Base-by-base conservation (phyloP, 2,113 vertebrate species). In the Corythornis cristatus region DNA sequence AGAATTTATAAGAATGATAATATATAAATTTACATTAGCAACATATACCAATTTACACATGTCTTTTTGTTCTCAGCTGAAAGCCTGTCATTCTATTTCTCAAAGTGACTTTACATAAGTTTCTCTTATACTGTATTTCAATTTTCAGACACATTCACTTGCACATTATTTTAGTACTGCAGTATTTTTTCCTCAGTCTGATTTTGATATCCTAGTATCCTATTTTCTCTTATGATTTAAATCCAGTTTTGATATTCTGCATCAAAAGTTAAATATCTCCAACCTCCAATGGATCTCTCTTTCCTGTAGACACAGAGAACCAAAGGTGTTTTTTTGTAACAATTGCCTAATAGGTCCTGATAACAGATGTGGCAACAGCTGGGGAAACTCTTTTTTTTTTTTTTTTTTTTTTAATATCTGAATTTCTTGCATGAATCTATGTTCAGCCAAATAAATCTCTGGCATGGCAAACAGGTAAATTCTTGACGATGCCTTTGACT, bases 351-450 rank as follows among this genome's bases (percentile, higher is more conserved):
- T n/a, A 92, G 50, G 17, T 58, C 18, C 57, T 83, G n/a, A 15
- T 33, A 91, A 48, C 94, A 94, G 89, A 96, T 94, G 91, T 81
- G 80, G 42, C 46, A 89, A 89, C 86, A 96, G 85, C 93, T 94
- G 89, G 94, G 86, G 66, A 72, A 84, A 53, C 87, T 4, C 92
- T 76, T 67, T n/a, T n/a, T n/a, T n/a, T n/a, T n/a, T n/a, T n/a
- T 58, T 71, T 93, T 76, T 67, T 58, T 71, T 60, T 88, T 7
- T 2, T 37, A 37, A 37, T 72, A 25, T 92, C 83, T 94, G 78
- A 95, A 97, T 93, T 40, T n/a, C 73, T 54, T 83, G 75, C 78
- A 80, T 83, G 75, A 67, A 42, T 76, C 51, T 92, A 53, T 68
- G 53, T 90, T 91, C 42, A 86, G 67, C 56, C 56, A 86, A 73